Evolutionary conservation across 2,888 invertebrate species (phyloP).

Genomic region (Amphipoea oculea): DNA sequence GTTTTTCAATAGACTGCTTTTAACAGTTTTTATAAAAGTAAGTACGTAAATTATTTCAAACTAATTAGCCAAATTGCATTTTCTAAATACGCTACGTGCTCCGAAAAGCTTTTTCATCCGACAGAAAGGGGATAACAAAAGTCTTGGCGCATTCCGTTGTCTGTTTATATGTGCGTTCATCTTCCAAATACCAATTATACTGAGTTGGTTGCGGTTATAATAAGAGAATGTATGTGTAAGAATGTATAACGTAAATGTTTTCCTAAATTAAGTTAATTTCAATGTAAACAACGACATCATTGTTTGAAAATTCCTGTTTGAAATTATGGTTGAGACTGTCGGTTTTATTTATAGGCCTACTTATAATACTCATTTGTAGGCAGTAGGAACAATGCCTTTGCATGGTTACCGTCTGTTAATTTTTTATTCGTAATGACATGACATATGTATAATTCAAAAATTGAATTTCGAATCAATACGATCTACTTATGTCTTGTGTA

Average conservation of each 20-base stretch:
- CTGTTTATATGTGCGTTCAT: slow-evolving; percentile 51
- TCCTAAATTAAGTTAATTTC: slow-evolving; percentile 49
- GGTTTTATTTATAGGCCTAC: slow-evolving; percentile 4
- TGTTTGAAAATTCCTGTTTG: slow-evolving; percentile 28
- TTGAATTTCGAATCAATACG: not conserved
- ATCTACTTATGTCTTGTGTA: not conserved
- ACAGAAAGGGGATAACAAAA: slow-evolving; percentile 50
- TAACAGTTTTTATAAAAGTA: not conserved
- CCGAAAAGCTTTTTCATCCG: slow-evolving; percentile 40
- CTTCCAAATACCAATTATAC: slow-evolving; percentile 54
- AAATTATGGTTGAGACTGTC: slow-evolving; percentile 25
- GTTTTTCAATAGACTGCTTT: slow-evolving; percentile 13
- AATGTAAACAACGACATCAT: slow-evolving; percentile 45
- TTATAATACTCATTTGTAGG: not conserved
- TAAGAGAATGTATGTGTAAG: slow-evolving; percentile 36
- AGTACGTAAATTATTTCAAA: slow-evolving; percentile 11
- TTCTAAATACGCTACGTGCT: slow-evolving; percentile 20
- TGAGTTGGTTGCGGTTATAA: slow-evolving; percentile 53
- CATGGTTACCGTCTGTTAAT: not conserved
- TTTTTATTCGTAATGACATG: not conserved
- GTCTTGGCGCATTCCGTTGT: slow-evolving; percentile 48
- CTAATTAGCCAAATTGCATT: slow-evolving; percentile 50
- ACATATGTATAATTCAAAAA: not conserved
- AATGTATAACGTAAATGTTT: slow-evolving; percentile 50
- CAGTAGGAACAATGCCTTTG: slow-evolving; percentile 13